phyloP scores from a whole-genome alignment of 2,797 vertebrate species.

The Gadopsis marmoratus region DNA sequence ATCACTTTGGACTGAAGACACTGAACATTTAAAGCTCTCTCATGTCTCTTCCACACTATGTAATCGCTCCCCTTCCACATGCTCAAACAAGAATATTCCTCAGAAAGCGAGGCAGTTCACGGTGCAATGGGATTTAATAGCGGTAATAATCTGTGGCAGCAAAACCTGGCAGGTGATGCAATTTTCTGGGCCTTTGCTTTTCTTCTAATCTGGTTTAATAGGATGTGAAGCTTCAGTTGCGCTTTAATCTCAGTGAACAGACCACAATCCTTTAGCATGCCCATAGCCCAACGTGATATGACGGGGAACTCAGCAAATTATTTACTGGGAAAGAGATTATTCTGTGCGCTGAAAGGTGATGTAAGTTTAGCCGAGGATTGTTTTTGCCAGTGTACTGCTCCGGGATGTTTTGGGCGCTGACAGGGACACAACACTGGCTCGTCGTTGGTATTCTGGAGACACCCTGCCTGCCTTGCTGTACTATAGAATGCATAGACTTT shows the following conservation, averaged over 20 bases:
- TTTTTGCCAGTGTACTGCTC: slow-evolving; percentile 35
- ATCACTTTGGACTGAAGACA: slow-evolving; percentile 5
- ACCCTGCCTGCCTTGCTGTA: slow-evolving; percentile 55
- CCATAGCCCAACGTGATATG: slow-evolving; percentile 42
- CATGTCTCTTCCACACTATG: not conserved
- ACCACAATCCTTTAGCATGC: slow-evolving; percentile 40
- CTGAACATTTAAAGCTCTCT: slow-evolving; percentile 3
- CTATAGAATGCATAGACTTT: slow-evolving; percentile 75
- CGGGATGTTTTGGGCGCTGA: slow-evolving; percentile 56
- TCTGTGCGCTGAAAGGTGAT: slow-evolving; percentile 51
- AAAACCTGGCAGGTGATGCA: slow-evolving; percentile 67
- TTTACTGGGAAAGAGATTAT: slow-evolving; percentile 65
- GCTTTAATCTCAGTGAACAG: slow-evolving; percentile 60
- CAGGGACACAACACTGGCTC: slow-evolving; percentile 34
- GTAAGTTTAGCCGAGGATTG: slow-evolving; percentile 42
- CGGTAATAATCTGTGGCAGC: slow-evolving; percentile 50
- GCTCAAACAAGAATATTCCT: slow-evolving; percentile 35
- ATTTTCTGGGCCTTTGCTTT: slow-evolving; percentile 53
- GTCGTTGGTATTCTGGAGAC: slow-evolving; percentile 66
- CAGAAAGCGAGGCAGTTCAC: slow-evolving; percentile 41
- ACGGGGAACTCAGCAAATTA: slow-evolving; percentile 57
- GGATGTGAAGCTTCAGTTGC: slow-evolving; percentile 49
- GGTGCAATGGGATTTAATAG: slow-evolving; percentile 57
- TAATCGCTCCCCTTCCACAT: slow-evolving; percentile 35
- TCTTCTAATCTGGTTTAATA: slow-evolving; percentile 67